Percentiles rank a stretch among this genome's conserved stretches.
These are phyloP conservation scores for Margarornis squamiger DNA, from an alignment of 2,797 vertebrate genomes.

Conservation along the genomic window DNA sequence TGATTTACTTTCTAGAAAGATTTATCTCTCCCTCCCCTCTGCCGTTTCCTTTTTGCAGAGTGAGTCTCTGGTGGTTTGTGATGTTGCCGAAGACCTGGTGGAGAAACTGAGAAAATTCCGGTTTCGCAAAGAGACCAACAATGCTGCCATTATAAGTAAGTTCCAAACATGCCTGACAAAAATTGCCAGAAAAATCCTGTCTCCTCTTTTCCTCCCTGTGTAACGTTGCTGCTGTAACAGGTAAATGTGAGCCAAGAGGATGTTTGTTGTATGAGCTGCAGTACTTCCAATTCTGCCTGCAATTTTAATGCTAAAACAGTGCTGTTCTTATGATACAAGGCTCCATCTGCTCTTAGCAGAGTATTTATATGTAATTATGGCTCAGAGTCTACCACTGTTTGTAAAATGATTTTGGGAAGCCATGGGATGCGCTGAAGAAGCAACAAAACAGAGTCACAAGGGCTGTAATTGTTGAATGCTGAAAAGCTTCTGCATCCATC, in stretches of 20 bases:
- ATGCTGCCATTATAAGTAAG: slow-evolving; percentile 95
- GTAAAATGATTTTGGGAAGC: neutral
- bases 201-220: neutral
- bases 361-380: neutral
- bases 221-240: neutral
- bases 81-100: slow-evolving; percentile 90
- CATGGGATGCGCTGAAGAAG: neutral
- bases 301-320: neutral
- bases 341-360: neutral
- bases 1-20: neutral
- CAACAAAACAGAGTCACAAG: neutral
- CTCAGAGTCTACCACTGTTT: neutral
- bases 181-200: neutral
- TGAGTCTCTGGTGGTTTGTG: slow-evolving; percentile 91
- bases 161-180: neutral
- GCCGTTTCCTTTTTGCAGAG: slow-evolving; percentile 66
- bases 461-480: neutral
- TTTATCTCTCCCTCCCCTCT: neutral
- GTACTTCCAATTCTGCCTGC: neutral
- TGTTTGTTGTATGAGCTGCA: neutral
- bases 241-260: neutral
- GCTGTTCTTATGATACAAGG: neutral
- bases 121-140: slow-evolving; percentile 94
- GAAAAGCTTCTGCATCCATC: neutral
- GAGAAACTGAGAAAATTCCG: slow-evolving; percentile 92